Conservation (phyloP, 2,113 vertebrate species). For the Xenopus laevis region DNA sequence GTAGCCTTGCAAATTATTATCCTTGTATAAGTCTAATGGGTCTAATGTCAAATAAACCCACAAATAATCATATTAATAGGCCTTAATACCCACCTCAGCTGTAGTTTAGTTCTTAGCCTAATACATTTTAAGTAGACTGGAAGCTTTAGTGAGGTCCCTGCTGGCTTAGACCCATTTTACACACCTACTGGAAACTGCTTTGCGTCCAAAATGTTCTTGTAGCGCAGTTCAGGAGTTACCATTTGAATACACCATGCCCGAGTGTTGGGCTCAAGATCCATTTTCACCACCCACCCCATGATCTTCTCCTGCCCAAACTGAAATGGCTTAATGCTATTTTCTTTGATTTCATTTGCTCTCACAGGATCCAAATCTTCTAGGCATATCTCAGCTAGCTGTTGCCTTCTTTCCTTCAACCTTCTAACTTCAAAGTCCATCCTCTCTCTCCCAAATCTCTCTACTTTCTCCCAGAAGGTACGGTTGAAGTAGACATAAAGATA, state of each 20-base stretch:
- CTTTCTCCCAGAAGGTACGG: slow-evolving; percentile 76
- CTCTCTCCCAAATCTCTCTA: slow-evolving; percentile 66
- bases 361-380: slow-evolving; percentile 72
- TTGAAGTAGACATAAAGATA: slow-evolving; percentile 81
- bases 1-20: too few relatives aligned
- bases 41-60: too few relatives aligned
- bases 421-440: slow-evolving; percentile 70
- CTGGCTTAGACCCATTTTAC: neutral
- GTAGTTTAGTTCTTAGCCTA: too few relatives aligned
- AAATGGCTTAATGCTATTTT: slow-evolving; percentile 75
- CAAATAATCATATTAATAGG: too few relatives aligned
- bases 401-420: slow-evolving; percentile 62
- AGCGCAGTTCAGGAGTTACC: slow-evolving; percentile 83
- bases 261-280: slow-evolving; percentile 47
- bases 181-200: slow-evolving; percentile 66
- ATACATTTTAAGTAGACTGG: too few relatives aligned
- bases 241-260: slow-evolving; percentile 80
- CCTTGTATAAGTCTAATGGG: too few relatives aligned
- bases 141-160: too few relatives aligned
- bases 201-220: slow-evolving; percentile 82
- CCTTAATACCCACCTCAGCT: too few relatives aligned
- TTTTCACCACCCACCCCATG: too few relatives aligned
- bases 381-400: slow-evolving; percentile 67
- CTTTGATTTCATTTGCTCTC: slow-evolving; percentile 72
- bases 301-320: slow-evolving; percentile 78